Conservation (phyloP, 1,140 invertebrate genomes). For the Zaprionus lachaisei region DNA sequence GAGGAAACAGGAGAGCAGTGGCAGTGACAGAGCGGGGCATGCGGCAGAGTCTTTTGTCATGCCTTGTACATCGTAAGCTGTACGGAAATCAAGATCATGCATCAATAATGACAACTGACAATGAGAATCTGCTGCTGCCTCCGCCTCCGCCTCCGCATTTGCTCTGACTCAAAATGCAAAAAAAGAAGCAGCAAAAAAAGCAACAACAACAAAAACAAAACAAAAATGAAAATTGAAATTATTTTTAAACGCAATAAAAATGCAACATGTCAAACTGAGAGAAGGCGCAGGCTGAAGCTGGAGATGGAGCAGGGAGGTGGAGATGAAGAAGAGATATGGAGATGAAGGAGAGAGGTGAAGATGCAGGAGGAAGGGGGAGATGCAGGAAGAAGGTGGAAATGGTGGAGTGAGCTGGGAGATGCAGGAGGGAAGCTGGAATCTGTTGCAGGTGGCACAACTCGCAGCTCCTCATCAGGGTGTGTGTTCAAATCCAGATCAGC, state of each 20-base stretch:
- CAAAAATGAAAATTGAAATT: conserved; percentile 37
- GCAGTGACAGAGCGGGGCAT: neutral
- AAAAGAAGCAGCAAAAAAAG: conserved; percentile 14
- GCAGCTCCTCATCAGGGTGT: conserved; percentile 31
- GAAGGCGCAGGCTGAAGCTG: conserved; percentile 1
- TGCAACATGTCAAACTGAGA: conserved; percentile 40
- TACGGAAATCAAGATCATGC: conserved; percentile 76
- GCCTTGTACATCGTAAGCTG: conserved; percentile 42
- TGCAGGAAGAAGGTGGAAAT: neutral
- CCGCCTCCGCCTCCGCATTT: neutral
- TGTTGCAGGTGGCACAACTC: conserved; percentile 36
- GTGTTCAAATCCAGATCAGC: conserved; percentile 47
- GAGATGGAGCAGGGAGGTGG: no score
- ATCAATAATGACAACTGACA: conserved; percentile 80
- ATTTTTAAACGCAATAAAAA: conserved; percentile 49
- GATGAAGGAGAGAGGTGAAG: no score
- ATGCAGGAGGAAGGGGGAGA: no score
- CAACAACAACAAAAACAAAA: conserved; percentile 12
- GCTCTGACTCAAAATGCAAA: conserved; percentile 54
- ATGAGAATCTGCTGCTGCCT: conserved; percentile 51
- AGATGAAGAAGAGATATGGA: no score
- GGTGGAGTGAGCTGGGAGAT: no score
- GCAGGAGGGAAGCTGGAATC: neutral
- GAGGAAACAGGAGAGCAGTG: neutral
- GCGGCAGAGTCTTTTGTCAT: conserved; percentile 45